phyloP scores from a whole-genome alignment of 30 jellyfish, hydroid and myxozoan species.

The Hydractinia echinata region DNA sequence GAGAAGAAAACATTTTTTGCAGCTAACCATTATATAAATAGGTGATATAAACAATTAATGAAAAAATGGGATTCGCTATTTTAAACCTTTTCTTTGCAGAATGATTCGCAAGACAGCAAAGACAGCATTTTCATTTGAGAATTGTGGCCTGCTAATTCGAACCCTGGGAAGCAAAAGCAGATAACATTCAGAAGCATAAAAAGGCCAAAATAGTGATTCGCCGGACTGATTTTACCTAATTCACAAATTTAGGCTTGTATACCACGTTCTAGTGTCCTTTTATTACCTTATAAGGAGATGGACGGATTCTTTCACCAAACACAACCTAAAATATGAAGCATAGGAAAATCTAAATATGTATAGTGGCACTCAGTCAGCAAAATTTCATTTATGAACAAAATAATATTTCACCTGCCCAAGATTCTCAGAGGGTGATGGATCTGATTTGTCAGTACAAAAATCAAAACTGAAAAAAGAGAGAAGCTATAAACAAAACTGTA shows the following conservation, averaged over 20 bases:
- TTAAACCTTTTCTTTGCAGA: too few relatives aligned
- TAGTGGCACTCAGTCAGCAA: background rate
- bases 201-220: too few relatives aligned
- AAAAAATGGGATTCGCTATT: too few relatives aligned
- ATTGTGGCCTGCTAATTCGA: too few relatives aligned
- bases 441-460: constrained; percentile 44
- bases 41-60: too few relatives aligned
- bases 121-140: too few relatives aligned
- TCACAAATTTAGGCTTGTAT: too few relatives aligned
- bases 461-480: constrained; percentile 59
- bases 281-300: constrained; percentile 72
- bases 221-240: background rate
- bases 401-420: constrained; percentile 66
- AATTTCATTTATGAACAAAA: background rate
- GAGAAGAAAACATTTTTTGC: too few relatives aligned
- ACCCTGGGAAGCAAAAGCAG: too few relatives aligned
- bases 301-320: constrained; percentile 92
- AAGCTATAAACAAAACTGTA: background rate
- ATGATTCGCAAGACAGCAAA: too few relatives aligned
- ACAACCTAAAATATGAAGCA: constrained; percentile 53
- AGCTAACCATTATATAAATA: too few relatives aligned
- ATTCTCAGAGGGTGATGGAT: constrained; percentile 84
- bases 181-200: too few relatives aligned
- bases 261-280: background rate
- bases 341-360: background rate